Conservation (phyloP, 2,797 vertebrate species). For the Pteronotus mesoamericanus region DNA sequence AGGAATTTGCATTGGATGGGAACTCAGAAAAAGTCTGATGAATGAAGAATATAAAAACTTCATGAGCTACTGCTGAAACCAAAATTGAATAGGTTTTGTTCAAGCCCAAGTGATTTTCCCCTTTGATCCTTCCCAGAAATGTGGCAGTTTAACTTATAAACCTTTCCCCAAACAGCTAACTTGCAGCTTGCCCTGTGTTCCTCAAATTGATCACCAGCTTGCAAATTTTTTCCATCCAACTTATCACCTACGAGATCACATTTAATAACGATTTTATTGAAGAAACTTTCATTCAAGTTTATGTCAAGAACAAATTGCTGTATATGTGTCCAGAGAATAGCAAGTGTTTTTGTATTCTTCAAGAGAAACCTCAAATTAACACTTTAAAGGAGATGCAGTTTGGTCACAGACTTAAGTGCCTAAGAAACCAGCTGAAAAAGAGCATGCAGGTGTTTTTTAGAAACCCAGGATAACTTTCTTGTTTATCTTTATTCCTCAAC, state of each 20-base stretch:
- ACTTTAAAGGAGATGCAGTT: background rate
- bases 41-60: background rate
- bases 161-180: background rate
- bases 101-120: background rate
- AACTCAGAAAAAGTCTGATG: background rate
- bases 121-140: background rate
- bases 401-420: background rate
- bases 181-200: background rate
- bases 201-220: background rate
- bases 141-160: background rate
- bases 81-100: background rate
- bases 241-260: background rate
- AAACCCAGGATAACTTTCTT: background rate
- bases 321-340: background rate
- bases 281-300: background rate
- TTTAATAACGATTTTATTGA: background rate
- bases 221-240: background rate
- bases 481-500: slow-evolving; percentile 22
- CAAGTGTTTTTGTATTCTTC: background rate
- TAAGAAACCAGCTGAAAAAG: background rate
- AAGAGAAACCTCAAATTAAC: background rate
- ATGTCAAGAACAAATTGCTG: background rate
- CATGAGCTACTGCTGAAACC: background rate
- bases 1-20: background rate
- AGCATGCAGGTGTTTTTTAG: slow-evolving; percentile 17